Percentiles rank a stretch among this genome's conserved stretches.
Conservation (phyloP, 2,113 vertebrate genomes). For the Phoenicopterus ruber region DNA sequence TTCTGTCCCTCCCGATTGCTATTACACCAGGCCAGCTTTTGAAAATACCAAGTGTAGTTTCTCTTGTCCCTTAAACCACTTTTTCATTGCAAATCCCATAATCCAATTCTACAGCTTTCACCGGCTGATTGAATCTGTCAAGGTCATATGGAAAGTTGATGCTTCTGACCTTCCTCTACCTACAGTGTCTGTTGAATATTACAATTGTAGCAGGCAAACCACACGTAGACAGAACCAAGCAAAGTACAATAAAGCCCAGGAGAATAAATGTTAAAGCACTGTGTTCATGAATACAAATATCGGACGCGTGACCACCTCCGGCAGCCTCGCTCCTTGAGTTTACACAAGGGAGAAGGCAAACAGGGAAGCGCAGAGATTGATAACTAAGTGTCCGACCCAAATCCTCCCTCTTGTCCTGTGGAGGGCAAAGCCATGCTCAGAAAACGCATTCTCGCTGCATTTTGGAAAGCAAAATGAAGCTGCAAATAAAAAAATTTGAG, state of each 20-base stretch:
- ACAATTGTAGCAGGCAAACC: not conserved
- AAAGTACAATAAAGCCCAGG: constrained; percentile 52
- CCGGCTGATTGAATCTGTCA: constrained; percentile 43
- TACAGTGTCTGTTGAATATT: constrained; percentile 40
- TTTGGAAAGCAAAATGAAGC: not conserved
- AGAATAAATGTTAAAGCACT: constrained; percentile 40
- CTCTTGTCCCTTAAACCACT: constrained; percentile 11
- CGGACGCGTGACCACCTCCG: not conserved
- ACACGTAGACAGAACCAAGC: not conserved
- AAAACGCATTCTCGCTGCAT: not conserved
- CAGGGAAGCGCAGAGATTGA: not conserved
- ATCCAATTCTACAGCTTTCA: constrained; percentile 63
- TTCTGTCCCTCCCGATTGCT: not conserved
- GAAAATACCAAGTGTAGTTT: not conserved
- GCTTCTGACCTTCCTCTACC: constrained; percentile 53
- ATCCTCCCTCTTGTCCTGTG: not conserved
- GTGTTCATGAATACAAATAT: constrained; percentile 32
- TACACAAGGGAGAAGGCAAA: constrained; percentile 37
- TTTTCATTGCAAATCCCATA: constrained; percentile 56
- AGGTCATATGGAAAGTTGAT: constrained; percentile 55
- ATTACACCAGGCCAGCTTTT: not conserved
- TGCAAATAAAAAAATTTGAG: not conserved
- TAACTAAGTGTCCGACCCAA: not conserved
- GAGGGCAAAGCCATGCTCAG: not conserved
- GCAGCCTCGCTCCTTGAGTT: not conserved